Evolutionary conservation across 2,797 vertebrate species (phyloP).

Genomic region (Sebastes matsubarae): DNA sequence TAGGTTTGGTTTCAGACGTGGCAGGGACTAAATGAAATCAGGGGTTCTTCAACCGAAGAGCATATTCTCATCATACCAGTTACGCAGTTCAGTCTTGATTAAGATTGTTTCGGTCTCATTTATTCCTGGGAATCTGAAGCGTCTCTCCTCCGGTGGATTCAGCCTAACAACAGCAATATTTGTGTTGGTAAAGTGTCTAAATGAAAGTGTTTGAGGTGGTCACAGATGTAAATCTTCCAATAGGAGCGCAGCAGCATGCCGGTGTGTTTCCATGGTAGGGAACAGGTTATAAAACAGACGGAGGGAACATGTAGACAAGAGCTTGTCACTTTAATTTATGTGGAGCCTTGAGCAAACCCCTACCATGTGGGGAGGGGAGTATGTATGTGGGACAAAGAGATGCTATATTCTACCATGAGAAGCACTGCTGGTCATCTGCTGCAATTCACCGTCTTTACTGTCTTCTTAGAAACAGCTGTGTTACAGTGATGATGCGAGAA

Average conservation of each 20-base stretch:
- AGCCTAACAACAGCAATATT: conserved; percentile 31
- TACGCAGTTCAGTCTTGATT: neutral
- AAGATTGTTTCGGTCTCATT: neutral
- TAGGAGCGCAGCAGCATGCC: conserved; percentile 27
- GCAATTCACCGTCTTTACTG: neutral
- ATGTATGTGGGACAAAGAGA: conserved; percentile 32
- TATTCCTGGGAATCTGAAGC: neutral
- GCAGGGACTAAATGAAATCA: neutral
- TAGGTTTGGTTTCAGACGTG: neutral
- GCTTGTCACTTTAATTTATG: conserved; percentile 63
- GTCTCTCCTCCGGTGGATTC: neutral
- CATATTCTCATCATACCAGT: too few species aligned
- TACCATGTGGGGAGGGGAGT: neutral
- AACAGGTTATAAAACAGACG: neutral
- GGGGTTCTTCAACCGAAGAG: neutral
- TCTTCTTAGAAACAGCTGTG: neutral
- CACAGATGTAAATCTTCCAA: conserved; percentile 45
- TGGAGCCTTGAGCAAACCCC: conserved; percentile 54
- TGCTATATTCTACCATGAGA: conserved; percentile 28
- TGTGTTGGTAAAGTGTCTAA: conserved; percentile 3
- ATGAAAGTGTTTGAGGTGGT: conserved; percentile 18
- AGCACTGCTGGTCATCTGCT: conserved; percentile 10
- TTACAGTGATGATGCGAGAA: neutral
- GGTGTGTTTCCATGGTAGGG: conserved; percentile 47
- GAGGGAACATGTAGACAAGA: conserved; percentile 27